Base-by-base conservation (phyloP, 1,140 invertebrate genomes). In the Conus betulinus region DNA sequence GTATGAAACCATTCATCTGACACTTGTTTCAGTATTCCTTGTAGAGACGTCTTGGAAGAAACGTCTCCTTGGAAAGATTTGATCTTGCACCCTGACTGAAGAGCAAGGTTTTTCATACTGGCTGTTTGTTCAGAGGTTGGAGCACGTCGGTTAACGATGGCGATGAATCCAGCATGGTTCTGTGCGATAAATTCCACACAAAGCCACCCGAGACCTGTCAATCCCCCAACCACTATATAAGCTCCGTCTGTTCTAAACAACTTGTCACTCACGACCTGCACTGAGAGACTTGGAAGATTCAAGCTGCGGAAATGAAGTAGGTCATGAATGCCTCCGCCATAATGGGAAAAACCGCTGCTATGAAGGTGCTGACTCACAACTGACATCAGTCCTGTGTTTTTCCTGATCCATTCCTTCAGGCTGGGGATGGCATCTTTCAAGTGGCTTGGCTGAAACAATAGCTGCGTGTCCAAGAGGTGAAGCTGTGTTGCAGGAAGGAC, bases 161-260 rank as follows among this genome's bases (percentile, higher is more conserved):
- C 89, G 13, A 93, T 88, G 5, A 60, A 25, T 10, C 93, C 93
- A 60, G 91, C 93, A 13, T 90, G 91, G n/a, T 87, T 88, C 84
- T 87, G 57, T 17, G 91, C 90, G 7, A 94, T 52, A 7, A 91
- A 89, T 52, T 90, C 23, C 52, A 91, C 89, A 51, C 90, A 89
- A 87, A 92, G 90, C 93, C 93, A 93, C 0, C 93, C 93, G 52
- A 94, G 90, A 7, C 93, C 93, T 27, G 93, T 93, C 8, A 92
- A 60, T 8, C 93, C 93, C 8, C 93, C 93, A 0, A 92, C 90
- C n/a, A 94, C 88, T 25, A 94, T 88, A 67, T 94, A 94, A 11
- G 87, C 55, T 27, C 76, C 91, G 84, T 90, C 79, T 60, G 83
- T 87, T 27, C 86, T 52, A 74, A 92, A 91, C 20, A 91, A 39